Evolutionary conservation across 2,113 vertebrate genomes (phyloP).

Genomic region (Tiliqua scincoides): DNA sequence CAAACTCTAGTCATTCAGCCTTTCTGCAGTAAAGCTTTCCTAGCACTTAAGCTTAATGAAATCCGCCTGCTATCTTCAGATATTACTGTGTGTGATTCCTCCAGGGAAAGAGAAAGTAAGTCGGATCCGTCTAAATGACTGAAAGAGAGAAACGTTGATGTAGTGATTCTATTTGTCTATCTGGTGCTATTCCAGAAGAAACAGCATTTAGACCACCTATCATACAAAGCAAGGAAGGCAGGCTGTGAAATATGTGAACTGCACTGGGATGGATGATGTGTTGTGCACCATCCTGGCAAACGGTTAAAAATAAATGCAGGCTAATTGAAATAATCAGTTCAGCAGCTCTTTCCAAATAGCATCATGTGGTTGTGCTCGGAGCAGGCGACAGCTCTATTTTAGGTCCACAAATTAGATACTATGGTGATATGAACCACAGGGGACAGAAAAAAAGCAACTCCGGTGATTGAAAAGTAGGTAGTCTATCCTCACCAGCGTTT

Average conservation of each 20-base stretch:
- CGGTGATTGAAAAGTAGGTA: not conserved
- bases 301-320: conserved; percentile 28
- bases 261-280: not conserved
- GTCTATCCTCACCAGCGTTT: not conserved
- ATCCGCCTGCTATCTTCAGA: conserved; percentile 15
- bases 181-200: not conserved
- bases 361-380: not conserved
- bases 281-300: not conserved
- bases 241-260: not conserved
- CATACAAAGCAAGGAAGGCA: not conserved
- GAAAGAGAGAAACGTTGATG: not conserved
- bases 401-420: conserved; percentile 2
- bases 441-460: not conserved
- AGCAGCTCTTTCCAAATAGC: conserved; percentile 19
- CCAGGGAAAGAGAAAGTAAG: not conserved
- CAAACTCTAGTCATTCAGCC: not conserved
- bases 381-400: conserved; percentile 27
- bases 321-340: not conserved
- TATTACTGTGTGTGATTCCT: conserved; percentile 5
- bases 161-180: not conserved
- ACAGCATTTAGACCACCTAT: not conserved
- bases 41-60: not conserved
- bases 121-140: not conserved
- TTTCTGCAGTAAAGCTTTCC: not conserved
- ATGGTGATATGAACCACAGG: not conserved